Evolutionary conservation across 92 coral and sea anemone species (phyloP).

Genomic region (Zoanthus sociatus): DNA sequence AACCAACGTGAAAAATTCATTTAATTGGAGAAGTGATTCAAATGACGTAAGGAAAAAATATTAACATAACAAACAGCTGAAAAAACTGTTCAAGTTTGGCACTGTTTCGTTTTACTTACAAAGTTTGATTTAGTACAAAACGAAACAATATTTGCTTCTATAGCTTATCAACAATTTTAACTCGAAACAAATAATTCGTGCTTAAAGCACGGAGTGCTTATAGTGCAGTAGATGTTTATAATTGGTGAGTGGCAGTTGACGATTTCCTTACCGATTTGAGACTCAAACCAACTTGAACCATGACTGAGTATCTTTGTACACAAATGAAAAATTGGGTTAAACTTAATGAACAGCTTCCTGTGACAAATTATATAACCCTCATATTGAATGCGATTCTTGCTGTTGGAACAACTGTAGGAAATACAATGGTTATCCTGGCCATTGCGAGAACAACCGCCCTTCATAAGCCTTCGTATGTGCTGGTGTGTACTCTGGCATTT

Average conservation of each 20-base stretch:
- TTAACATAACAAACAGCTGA: background rate
- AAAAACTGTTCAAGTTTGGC: background rate
- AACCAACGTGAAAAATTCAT: background rate
- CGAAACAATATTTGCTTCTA: background rate
- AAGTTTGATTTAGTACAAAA: background rate
- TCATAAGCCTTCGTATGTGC: conserved; percentile 22
- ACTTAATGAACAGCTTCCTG: conserved; percentile 6
- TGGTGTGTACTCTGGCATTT: conserved; percentile 28
- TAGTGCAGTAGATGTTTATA: background rate
- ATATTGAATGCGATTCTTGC: conserved; percentile 27
- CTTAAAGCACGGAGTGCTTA: background rate
- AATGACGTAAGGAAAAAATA: background rate
- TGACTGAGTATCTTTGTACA: conserved; percentile 21
- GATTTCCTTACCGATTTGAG: background rate
- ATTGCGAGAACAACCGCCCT: conserved; percentile 32
- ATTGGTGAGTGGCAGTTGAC: background rate
- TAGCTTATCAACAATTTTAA: background rate
- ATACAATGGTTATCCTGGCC: conserved; percentile 29
- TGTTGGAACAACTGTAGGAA: conserved; percentile 27
- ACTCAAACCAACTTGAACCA: background rate
- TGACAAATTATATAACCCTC: background rate
- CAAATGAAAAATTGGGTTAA: conserved; percentile 40
- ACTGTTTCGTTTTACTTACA: background rate
- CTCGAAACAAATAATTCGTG: background rate
- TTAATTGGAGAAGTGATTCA: background rate